Conservation (phyloP, 2,797 vertebrate genomes). For the Sebastes taczanowskii region DNA sequence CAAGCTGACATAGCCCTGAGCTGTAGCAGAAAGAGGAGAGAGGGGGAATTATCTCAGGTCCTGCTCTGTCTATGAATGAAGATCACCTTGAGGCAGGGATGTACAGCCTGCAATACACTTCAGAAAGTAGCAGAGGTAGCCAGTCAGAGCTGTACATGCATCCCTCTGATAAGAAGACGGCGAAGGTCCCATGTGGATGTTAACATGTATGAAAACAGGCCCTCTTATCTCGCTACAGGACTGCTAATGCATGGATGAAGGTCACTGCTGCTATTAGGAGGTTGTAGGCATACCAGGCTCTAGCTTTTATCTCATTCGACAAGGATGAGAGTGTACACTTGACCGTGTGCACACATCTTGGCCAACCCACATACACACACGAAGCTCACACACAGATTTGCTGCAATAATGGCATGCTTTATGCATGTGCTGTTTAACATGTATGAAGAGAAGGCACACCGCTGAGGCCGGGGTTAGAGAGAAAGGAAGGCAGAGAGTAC, state of each 20-base stretch:
- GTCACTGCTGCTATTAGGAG: conserved; percentile 57
- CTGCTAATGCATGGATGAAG: conserved; percentile 53
- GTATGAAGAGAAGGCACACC: conserved; percentile 20
- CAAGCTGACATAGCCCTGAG: neutral
- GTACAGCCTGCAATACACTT: neutral
- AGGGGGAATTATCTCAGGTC: neutral
- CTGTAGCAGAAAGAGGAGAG: neutral
- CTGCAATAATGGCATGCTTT: conserved; percentile 41
- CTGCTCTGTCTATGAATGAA: neutral
- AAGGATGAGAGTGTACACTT: conserved; percentile 29
- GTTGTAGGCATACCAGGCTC: conserved; percentile 5
- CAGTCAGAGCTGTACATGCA: neutral
- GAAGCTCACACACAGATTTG: neutral
- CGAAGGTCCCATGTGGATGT: conserved; percentile 12
- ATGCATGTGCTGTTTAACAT: conserved; percentile 59
- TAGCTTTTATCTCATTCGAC: conserved; percentile 54
- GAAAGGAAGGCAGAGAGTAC: neutral
- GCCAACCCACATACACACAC: neutral
- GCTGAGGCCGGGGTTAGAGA: neutral
- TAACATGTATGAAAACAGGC: conserved; percentile 52
- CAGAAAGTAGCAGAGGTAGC: neutral
- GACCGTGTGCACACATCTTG: neutral
- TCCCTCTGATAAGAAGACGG: conserved; percentile 39
- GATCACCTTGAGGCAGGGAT: conserved; percentile 2
- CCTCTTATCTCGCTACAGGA: conserved; percentile 15